phyloP scores from a whole-genome alignment of 1,140 invertebrate species.

The Tenebrio molitor region DNA sequence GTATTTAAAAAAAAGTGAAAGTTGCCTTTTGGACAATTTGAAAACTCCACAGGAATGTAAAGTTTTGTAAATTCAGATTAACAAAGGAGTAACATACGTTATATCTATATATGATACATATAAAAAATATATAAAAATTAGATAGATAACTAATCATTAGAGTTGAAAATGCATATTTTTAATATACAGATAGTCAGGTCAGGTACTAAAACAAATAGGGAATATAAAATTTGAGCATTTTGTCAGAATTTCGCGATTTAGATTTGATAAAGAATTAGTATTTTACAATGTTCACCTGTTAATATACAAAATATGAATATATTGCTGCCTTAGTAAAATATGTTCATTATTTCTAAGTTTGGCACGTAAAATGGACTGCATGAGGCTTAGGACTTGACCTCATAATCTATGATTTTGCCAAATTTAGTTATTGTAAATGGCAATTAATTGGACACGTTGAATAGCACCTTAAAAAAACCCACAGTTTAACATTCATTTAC shows the following conservation, averaged over 20 bases:
- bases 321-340: conserved; percentile 51
- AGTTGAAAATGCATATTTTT: conserved; percentile 37
- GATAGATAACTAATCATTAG: conserved; percentile 25
- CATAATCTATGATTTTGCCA: conserved; percentile 36
- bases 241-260: conserved; percentile 37
- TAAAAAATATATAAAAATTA: conserved; percentile 41
- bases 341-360: conserved; percentile 49
- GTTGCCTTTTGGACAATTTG: conserved; percentile 29
- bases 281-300: conserved; percentile 27
- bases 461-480: conserved; percentile 50
- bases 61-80: conserved; percentile 33
- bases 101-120: conserved; percentile 35
- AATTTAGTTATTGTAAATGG: conserved; percentile 48
- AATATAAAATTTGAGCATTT: conserved; percentile 45
- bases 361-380: conserved; percentile 51
- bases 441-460: conserved; percentile 47
- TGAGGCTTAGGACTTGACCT: conserved; percentile 4
- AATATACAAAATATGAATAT: conserved; percentile 46
- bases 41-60: conserved; percentile 43
- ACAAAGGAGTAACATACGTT: conserved; percentile 30
- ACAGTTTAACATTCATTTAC: conserved; percentile 45
- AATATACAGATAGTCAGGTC: conserved; percentile 32
- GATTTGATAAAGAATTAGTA: conserved; percentile 38
- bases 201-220: conserved; percentile 45
- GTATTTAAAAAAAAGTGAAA: conserved; percentile 32